Evolutionary conservation across 2,113 vertebrate genomes (phyloP).

Genomic region (Rousettus leschenaultii): DNA sequence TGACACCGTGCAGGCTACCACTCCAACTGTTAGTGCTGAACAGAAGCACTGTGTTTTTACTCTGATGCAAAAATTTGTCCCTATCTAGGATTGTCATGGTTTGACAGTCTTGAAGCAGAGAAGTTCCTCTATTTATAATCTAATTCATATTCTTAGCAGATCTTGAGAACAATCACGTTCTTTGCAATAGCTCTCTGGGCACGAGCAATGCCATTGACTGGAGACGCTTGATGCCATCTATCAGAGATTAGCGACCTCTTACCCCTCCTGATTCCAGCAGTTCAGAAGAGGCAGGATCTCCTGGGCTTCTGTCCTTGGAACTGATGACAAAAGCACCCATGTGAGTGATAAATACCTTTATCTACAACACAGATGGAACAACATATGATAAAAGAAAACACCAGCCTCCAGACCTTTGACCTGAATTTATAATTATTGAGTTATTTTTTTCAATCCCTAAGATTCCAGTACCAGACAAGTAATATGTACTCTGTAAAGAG

Average conservation of each 20-base stretch:
- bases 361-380: neutral
- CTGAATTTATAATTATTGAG: neutral
- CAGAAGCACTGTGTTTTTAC: neutral
- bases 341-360: neutral
- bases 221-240: neutral
- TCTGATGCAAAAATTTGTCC: neutral
- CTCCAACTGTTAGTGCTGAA: neutral
- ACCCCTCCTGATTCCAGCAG: neutral
- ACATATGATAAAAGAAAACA: neutral
- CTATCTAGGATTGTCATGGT: neutral
- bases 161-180: neutral
- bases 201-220: neutral
- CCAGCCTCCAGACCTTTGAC: neutral
- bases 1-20: neutral
- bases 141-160: constrained; percentile 19
- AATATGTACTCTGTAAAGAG: neutral
- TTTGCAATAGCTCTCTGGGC: neutral
- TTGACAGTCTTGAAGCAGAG: constrained; percentile 2
- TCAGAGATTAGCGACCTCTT: neutral
- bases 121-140: constrained; percentile 18
- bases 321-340: neutral
- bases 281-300: neutral
- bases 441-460: neutral
- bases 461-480: neutral
- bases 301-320: neutral